Base-by-base conservation (phyloP, 2,888 invertebrate genomes). In the Byasa hedistus region DNA sequence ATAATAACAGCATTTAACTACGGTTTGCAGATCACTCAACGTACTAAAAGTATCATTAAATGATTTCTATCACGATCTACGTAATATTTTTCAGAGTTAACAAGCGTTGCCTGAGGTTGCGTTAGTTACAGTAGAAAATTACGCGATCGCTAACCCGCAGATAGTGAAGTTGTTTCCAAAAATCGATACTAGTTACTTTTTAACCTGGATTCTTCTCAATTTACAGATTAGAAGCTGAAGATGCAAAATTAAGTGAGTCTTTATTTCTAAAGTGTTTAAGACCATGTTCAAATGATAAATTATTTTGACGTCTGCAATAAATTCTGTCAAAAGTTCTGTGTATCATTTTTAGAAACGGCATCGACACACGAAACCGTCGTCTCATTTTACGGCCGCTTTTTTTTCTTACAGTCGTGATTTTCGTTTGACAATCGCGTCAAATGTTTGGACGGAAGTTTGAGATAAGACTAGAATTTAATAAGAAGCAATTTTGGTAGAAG, bases 341-440 rank as follows among this genome's bases (percentile, higher is more conserved):
- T 85, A 84, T 84, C 85, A 76, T 76, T 80, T 84, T 83, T 78
- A 77, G 78, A 76, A 76, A 69, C 73, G 85, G 81, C 82, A 85
- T 83, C 79, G 86, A 86, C 84, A 85, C 83, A 80, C 79, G 81
- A 85, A 78, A 83, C 80, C 74, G 76, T 63, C 57, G 69, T 68
- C 76, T 79, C 81, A 44, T 51, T 58, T 62, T 62, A 65, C 65
- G 15, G 19, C 32, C 10, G 8, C n/a, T 54, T 54, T 12, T 61
- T 39, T 66, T 66, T 57, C 62, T 62, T 62, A 44, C 62, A 39
- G 23, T 55, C 24, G 21, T 66, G 36, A 58, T 62, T 58, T 51
- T 44, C 57, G 48, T 66, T 55, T 66, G 62, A 66, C 61, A 57
- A 59, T 59, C 27, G 22, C 39, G 55, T 62, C 62, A 66, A 62